These are phyloP conservation scores for Archocentrus centrarchus DNA, from an alignment of 2,113 vertebrate species.

Conservation along the genomic window DNA sequence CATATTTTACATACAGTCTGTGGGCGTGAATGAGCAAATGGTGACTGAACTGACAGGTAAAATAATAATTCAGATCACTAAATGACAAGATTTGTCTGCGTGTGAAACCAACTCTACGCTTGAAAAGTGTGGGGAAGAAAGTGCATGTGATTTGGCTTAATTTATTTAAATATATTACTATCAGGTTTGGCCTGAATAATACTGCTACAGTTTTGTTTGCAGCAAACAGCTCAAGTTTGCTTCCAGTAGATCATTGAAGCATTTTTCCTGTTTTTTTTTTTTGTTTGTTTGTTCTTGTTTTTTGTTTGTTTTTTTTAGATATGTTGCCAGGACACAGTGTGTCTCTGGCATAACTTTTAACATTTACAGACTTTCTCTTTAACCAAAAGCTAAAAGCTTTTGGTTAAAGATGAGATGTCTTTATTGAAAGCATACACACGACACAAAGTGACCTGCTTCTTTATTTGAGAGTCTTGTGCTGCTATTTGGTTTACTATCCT, in stretches of 20 bases:
- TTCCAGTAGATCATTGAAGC: not conserved
- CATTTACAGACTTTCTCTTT: not conserved
- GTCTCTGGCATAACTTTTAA: not conserved
- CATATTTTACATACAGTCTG: too few species aligned
- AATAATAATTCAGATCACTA: not conserved
- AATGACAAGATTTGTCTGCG: not conserved
- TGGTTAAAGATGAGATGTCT: not conserved
- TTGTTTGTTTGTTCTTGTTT: not conserved
- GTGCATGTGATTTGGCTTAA: not conserved
- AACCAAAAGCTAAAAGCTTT: not conserved
- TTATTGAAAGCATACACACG: too few species aligned
- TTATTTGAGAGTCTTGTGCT: too few species aligned
- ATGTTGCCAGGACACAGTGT: not conserved
- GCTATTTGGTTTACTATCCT: not conserved
- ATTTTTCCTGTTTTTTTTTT: not conserved
- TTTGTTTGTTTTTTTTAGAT: not conserved
- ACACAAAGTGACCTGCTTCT: too few species aligned
- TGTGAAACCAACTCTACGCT: not conserved
- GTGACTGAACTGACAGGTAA: not conserved
- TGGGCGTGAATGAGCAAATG: too few species aligned
- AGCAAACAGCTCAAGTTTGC: too few species aligned
- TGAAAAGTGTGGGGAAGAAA: not conserved
- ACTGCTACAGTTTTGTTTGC: too few species aligned
- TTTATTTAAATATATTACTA: not conserved
- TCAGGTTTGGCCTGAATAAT: too few species aligned